phyloP scores from a whole-genome alignment of 2,888 invertebrate genomes.

The Chouioia cunea region DNA sequence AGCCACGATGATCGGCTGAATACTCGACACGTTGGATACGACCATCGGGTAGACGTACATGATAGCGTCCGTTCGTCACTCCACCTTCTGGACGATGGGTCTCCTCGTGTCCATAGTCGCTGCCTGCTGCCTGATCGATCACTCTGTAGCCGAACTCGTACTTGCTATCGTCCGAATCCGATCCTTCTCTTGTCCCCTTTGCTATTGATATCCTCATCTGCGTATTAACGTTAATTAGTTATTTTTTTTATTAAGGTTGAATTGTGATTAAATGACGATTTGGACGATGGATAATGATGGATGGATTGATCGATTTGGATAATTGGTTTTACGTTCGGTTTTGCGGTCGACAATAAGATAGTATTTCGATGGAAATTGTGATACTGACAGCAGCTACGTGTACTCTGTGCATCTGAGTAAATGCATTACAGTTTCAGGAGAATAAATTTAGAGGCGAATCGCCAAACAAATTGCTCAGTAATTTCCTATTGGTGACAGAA shows the following conservation, averaged over 20 bases:
- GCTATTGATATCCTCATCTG: background rate
- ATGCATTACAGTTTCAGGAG: too few relatives aligned
- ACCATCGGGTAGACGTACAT: slow-evolving; percentile 84
- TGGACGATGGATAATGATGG: too few relatives aligned
- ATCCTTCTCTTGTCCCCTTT: slow-evolving; percentile 67
- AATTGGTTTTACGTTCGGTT: too few relatives aligned
- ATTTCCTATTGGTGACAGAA: too few relatives aligned
- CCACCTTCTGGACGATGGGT: slow-evolving; percentile 77
- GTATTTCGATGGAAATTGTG: too few relatives aligned
- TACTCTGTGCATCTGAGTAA: too few relatives aligned
- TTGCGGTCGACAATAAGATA: too few relatives aligned
- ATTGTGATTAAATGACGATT: background rate
- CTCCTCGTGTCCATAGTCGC: slow-evolving; percentile 84
- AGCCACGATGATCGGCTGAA: slow-evolving; percentile 82
- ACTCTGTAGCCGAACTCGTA: slow-evolving; percentile 79
- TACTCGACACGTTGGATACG: slow-evolving; percentile 83
- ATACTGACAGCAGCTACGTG: too few relatives aligned
- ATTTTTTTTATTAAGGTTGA: background rate
- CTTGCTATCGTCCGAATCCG: slow-evolving; percentile 53
- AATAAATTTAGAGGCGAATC: too few relatives aligned
- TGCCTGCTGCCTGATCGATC: slow-evolving; percentile 78
- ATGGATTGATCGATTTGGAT: too few relatives aligned
- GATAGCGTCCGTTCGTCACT: slow-evolving; percentile 80
- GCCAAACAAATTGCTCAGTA: too few relatives aligned
- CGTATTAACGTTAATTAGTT: slow-evolving; percentile 5